Conservation (phyloP, 2,888 invertebrate genomes). For the Andrena fulva region DNA sequence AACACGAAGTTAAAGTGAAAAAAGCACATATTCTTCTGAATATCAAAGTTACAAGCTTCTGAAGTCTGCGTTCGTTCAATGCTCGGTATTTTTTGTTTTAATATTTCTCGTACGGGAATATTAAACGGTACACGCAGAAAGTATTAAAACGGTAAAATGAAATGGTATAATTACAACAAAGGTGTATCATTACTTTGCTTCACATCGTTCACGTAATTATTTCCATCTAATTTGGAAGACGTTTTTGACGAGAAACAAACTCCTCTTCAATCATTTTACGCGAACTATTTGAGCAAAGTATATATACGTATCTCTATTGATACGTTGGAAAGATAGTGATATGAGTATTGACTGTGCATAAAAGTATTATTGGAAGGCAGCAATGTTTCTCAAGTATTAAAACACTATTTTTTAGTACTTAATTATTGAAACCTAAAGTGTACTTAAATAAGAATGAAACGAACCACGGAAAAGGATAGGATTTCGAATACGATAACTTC, state of each 20-base stretch:
- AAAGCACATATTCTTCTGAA: slow-evolving; percentile 11
- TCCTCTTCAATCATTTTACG: slow-evolving; percentile 3
- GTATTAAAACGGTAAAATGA: slow-evolving; percentile 34
- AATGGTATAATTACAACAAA: slow-evolving; percentile 22
- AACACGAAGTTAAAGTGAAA: not conserved
- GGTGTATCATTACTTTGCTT: slow-evolving; percentile 26
- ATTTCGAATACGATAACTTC: slow-evolving; percentile 21
- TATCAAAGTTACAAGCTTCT: slow-evolving; percentile 8
- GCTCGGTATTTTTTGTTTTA: slow-evolving; percentile 17
- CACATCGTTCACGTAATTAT: slow-evolving; percentile 25
- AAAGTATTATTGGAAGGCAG: slow-evolving; percentile 74
- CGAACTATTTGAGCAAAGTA: slow-evolving; percentile 9
- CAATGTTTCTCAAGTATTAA: slow-evolving; percentile 73
- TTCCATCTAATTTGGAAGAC: slow-evolving; percentile 2
- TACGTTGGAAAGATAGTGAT: slow-evolving; percentile 42
- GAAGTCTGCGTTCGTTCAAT: slow-evolving; percentile 22
- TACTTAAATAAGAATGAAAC: slow-evolving; percentile 72
- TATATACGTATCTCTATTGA: slow-evolving; percentile 29
- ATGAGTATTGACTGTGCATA: slow-evolving; percentile 71
- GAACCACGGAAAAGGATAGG: slow-evolving; percentile 27
- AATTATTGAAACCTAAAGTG: slow-evolving; percentile 73
- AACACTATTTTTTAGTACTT: slow-evolving; percentile 75
- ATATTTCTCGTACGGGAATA: slow-evolving; percentile 25
- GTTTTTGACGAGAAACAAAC: not conserved
- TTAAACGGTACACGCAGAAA: slow-evolving; percentile 10